Conservation (phyloP, 2,797 vertebrate species). For the Pygocentrus nattereri region DNA sequence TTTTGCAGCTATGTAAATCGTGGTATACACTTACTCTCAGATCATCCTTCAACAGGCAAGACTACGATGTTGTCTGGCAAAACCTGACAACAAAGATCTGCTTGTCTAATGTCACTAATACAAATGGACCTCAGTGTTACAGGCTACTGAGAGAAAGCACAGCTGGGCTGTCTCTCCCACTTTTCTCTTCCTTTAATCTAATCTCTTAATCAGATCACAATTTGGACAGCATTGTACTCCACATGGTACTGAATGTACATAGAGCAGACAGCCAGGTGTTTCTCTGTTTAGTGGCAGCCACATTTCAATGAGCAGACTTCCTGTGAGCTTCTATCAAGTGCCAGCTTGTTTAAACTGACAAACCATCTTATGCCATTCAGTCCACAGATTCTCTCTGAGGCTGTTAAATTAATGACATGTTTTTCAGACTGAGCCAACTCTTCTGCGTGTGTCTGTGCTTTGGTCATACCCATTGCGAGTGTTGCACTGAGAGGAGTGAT, state of each 20-base stretch:
- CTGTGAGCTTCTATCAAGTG: constrained; percentile 4
- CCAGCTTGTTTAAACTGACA: constrained; percentile 7
- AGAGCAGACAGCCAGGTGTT: constrained; percentile 57
- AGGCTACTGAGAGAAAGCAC: constrained; percentile 54
- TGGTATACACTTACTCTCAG: not conserved
- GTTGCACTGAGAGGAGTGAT: too few species aligned
- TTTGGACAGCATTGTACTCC: constrained; percentile 53
- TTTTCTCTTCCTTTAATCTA: constrained; percentile 59
- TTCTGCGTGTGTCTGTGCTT: too few species aligned
- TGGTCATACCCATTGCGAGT: too few species aligned
- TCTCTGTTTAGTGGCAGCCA: constrained; percentile 20
- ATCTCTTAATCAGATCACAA: constrained; percentile 57
- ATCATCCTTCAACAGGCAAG: constrained; percentile 1
- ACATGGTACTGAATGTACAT: constrained; percentile 44
- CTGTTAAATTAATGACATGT: not conserved
- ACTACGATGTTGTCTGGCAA: constrained; percentile 26
- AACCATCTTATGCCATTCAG: not conserved
- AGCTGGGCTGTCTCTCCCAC: constrained; percentile 50
- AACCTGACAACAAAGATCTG: constrained; percentile 38
- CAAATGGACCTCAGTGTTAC: constrained; percentile 23
- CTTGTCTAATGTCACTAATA: constrained; percentile 30
- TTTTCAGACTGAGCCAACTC: not conserved
- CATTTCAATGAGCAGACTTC: constrained; percentile 15
- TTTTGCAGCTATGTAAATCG: not conserved
- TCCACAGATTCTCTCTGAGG: not conserved